A percentile compares a stretch with the other conserved stretches of the same genome.
Evolutionary conservation across 2,888 invertebrate genomes (phyloP).

Genomic region (Apodemia mormo): DNA sequence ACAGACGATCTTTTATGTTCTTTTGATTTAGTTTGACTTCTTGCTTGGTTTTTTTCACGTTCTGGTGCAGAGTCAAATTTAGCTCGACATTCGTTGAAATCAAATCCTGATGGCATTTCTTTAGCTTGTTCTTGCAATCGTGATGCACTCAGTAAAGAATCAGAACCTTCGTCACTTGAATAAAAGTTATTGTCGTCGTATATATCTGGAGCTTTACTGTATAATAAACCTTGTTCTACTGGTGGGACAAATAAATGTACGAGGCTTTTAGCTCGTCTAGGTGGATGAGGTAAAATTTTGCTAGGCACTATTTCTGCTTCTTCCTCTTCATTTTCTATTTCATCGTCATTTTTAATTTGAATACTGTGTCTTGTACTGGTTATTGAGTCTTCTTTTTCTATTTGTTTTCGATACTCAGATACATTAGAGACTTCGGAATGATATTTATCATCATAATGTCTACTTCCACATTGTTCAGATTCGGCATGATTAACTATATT

Average conservation of each 20-base stretch:
- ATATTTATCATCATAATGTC: constrained; percentile 57
- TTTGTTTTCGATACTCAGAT: constrained; percentile 56
- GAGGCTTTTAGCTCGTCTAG: constrained; percentile 87
- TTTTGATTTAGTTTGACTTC: constrained; percentile 63
- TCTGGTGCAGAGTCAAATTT: constrained; percentile 82
- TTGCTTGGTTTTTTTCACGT: constrained; percentile 65
- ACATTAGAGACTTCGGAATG: constrained; percentile 68
- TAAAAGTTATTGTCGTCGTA: constrained; percentile 80
- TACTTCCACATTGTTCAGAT: constrained; percentile 82
- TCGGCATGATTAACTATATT: constrained; percentile 93
- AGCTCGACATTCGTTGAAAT: constrained; percentile 79
- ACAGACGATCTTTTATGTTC: constrained; percentile 60
- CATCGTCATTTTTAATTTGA: constrained; percentile 70
- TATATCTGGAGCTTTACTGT: constrained; percentile 76
- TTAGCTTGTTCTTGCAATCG: constrained; percentile 66
- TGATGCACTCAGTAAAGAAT: constrained; percentile 86
- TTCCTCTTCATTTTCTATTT: constrained; percentile 71
- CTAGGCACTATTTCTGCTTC: constrained; percentile 89
- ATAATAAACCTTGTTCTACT: constrained; percentile 81
- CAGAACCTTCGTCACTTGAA: constrained; percentile 86
- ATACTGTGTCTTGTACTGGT: constrained; percentile 79
- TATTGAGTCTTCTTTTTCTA: constrained; percentile 77
- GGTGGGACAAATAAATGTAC: constrained; percentile 85
- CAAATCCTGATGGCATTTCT: constrained; percentile 64
- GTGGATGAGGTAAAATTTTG: constrained; percentile 90